These are phyloP conservation scores for Aphelinus atriplicis DNA, from an alignment of 1,140 invertebrate genomes.

Conservation along the genomic window DNA sequence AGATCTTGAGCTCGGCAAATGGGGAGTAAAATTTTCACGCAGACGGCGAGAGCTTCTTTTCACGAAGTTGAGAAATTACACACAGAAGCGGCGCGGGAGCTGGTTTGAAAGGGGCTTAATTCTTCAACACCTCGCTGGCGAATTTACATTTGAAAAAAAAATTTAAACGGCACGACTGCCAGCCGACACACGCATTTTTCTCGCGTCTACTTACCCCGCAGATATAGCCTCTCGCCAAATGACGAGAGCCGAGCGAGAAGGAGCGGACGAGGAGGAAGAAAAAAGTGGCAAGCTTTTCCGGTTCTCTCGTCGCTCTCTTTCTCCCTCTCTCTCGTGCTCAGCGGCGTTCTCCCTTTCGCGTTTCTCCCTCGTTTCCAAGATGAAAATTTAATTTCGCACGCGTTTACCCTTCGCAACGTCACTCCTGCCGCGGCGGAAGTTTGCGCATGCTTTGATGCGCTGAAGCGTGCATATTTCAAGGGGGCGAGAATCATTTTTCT, in stretches of 20 bases:
- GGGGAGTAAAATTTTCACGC: too few relatives aligned
- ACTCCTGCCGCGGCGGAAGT: neutral
- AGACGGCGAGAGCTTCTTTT: too few relatives aligned
- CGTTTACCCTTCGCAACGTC: neutral
- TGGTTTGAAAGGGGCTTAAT: neutral
- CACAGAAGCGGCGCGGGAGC: too few relatives aligned
- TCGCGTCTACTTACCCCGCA: neutral
- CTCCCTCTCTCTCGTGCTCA: too few relatives aligned
- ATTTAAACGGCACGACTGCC: neutral
- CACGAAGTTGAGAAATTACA: too few relatives aligned
- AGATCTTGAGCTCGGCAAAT: too few relatives aligned
- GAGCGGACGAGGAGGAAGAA: neutral
- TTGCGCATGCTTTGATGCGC: too few relatives aligned
- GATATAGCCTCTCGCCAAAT: neutral
- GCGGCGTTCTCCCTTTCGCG: too few relatives aligned
- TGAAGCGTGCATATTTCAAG: neutral
- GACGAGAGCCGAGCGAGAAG: too few relatives aligned
- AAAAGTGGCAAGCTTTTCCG: neutral
- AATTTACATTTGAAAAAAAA: neutral
- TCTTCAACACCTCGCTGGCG: neutral
- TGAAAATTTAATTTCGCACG: constrained; percentile 20
- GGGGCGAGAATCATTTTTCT: constrained; percentile 25
- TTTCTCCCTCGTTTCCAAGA: neutral
- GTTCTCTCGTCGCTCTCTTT: neutral
- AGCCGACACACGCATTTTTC: neutral